Base-by-base conservation (phyloP, 2,888 invertebrate species). In the Leptinotarsa juncta region DNA sequence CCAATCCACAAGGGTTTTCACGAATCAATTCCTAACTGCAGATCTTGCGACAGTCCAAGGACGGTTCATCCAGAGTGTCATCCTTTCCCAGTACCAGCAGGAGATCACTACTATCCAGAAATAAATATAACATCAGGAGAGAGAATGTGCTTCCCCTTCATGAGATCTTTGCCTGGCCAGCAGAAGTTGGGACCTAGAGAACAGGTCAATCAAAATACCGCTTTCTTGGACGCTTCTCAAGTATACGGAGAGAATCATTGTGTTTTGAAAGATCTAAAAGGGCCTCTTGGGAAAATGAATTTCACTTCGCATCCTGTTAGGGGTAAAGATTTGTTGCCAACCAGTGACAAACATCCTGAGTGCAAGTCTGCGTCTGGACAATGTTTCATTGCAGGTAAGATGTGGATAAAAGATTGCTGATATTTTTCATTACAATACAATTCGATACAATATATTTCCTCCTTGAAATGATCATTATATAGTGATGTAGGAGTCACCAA, bases 61-160 rank as follows among this genome's bases (percentile, higher is more conserved):
- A 95, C 95, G 0, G 96, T 97, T 0, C 97, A 97, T 86, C 96
- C 96, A 0, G 97, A 97, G 85, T 98, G 98, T 85, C 94, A 95
- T 89, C 98, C 98, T 0, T 96, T 98, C 89, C 94, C 94, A 0
- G 93, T 98, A 0, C 97, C 97, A 0, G 87, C 93, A 0, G 94
- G 95, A 0, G 98, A 98, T 87, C 95, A 96, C 77, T 96, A 94
- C 87, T 98, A 96, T 86, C 96, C 97, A 0, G 94, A 95, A 77
- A 92, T 94, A 50, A 96, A 97, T 85, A 91, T 94, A 12, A 93
- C 94, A 0, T 94, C 94, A 3, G 97, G 97, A 0, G 93, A 93
- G 72, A 90, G 95, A 16, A 90, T 96, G 80, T 98, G 98, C 88
- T 96, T 98, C 89, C 97, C 97, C 0, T 97, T 97, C 87, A 97